Evolutionary conservation across 2,888 invertebrate genomes (phyloP).

Genomic region (Caenorhabditis sinica): DNA sequence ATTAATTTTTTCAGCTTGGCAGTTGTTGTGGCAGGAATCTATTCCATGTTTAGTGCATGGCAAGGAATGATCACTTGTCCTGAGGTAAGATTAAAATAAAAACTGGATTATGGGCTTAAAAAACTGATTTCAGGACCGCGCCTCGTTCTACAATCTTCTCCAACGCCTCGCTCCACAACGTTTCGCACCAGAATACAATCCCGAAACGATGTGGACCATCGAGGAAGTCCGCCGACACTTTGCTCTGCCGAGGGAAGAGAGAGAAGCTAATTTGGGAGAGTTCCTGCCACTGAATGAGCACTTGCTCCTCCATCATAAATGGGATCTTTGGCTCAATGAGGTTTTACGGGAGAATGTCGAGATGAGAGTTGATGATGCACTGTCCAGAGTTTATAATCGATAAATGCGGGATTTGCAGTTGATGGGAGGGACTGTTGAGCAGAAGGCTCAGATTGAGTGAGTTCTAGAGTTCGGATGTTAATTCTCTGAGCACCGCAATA

Average conservation of each 20-base stretch:
- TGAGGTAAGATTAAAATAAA: slow-evolving; percentile 4
- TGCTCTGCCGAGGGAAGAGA: slow-evolving; percentile 3
- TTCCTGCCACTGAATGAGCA: slow-evolving; percentile 20
- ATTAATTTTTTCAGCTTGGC: slow-evolving; percentile 27
- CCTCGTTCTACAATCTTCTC: background rate
- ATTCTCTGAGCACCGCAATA: too few relatives aligned
- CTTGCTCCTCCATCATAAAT: slow-evolving; percentile 29
- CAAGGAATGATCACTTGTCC: slow-evolving; percentile 32
- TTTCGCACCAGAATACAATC: slow-evolving; percentile 34
- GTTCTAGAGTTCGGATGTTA: background rate
- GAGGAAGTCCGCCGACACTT: slow-evolving; percentile 14
- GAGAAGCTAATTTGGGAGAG: background rate
- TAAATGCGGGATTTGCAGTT: slow-evolving; percentile 17
- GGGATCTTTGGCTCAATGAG: slow-evolving; percentile 32
- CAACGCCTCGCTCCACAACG: background rate
- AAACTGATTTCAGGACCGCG: slow-evolving; percentile 26
- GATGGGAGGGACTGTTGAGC: slow-evolving; percentile 1
- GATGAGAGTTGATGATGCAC: background rate
- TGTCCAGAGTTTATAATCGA: background rate
- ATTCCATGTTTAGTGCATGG: slow-evolving; percentile 7
- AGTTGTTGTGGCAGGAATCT: slow-evolving; percentile 2
- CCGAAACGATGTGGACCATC: slow-evolving; percentile 34
- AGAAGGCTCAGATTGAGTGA: slow-evolving; percentile 11
- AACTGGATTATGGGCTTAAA: too few relatives aligned
- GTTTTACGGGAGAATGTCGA: background rate